phyloP scores from a whole-genome alignment of 2,113 vertebrate species.

The Pheucticus melanocephalus region DNA sequence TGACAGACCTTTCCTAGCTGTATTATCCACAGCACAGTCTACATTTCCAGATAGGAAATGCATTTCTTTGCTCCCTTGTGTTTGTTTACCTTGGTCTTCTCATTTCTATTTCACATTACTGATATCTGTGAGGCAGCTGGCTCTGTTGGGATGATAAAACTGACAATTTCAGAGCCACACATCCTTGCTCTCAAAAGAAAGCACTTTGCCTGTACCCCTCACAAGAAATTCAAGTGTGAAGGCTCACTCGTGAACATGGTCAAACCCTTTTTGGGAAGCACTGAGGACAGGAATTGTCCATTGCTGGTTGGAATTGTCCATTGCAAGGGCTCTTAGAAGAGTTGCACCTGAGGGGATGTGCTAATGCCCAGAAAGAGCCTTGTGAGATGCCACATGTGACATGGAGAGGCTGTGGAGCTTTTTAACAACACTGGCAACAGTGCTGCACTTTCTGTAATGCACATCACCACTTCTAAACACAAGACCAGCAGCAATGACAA shows the following conservation, averaged over 20 bases:
- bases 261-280: neutral
- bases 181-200: neutral
- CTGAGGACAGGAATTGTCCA: neutral
- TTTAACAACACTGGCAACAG: neutral
- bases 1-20: neutral
- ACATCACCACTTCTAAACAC: neutral
- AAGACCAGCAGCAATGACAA: neutral
- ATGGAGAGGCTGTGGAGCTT: neutral
- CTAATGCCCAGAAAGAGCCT: neutral
- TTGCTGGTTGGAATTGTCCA: neutral
- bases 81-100: conserved; percentile 17
- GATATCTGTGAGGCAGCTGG: neutral
- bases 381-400: neutral
- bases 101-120: neutral
- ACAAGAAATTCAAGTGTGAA: neutral
- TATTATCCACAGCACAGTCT: neutral
- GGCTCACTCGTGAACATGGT: neutral
- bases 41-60: neutral
- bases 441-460: neutral
- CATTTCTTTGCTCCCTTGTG: conserved; percentile 11
- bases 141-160: neutral
- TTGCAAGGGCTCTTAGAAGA: neutral
- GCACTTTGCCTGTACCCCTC: neutral
- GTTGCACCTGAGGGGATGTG: neutral
- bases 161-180: neutral